phyloP scores from a whole-genome alignment of 2,113 vertebrate species.

The Erythrocercus mccallii region DNA sequence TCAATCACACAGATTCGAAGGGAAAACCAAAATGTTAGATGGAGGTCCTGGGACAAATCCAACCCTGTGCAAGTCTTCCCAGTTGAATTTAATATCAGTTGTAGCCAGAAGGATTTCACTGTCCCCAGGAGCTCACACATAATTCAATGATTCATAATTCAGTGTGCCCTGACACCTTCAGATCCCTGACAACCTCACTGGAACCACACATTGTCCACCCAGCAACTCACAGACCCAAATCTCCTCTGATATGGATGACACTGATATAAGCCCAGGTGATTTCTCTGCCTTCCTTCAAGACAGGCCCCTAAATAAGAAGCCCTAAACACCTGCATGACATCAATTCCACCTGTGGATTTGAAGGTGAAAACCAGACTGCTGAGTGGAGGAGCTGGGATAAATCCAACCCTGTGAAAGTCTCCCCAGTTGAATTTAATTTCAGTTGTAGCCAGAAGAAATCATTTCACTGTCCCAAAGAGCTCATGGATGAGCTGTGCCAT shows the following conservation, averaged over 20 bases:
- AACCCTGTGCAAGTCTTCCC: not conserved
- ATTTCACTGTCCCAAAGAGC: not conserved
- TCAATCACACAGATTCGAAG: not conserved
- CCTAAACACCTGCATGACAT: not conserved
- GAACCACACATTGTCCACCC: not conserved
- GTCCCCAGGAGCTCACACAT: no score
- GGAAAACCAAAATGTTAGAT: not conserved
- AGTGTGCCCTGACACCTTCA: not conserved
- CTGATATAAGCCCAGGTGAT: not conserved
- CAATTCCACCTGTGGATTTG: not conserved
- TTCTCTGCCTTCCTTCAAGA: not conserved
- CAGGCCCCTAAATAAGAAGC: accelerated
- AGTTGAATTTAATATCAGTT: not conserved
- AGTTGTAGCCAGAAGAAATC: not conserved
- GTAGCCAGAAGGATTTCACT: not conserved
- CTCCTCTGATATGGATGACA: accelerated
- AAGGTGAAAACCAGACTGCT: not conserved
- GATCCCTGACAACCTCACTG: not conserved
- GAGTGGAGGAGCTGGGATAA: not conserved
- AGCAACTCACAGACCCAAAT: not conserved
- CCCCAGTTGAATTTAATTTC: not conserved
- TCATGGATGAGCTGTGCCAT: not conserved
- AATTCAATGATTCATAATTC: accelerated
- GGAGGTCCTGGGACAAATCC: not conserved
- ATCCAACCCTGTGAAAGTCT: not conserved